Evolutionary conservation across 2,888 invertebrate genomes (phyloP).

Genomic region (Coelopa pilipes): DNA sequence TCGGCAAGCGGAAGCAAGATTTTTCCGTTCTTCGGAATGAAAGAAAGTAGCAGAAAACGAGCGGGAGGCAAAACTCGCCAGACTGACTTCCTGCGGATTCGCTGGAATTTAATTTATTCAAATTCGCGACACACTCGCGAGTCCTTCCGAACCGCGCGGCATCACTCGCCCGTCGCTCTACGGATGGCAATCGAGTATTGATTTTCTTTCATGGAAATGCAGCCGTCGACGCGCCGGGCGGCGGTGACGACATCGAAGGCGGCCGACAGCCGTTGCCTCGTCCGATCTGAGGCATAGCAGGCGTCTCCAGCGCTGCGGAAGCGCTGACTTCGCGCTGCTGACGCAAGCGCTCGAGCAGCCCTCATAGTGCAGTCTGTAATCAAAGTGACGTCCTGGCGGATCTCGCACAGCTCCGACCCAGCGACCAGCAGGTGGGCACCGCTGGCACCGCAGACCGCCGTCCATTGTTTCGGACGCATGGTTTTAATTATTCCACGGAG

Average conservation of each 20-base stretch:
- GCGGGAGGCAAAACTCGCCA: slow-evolving; percentile 43
- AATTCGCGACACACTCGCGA: slow-evolving; percentile 52
- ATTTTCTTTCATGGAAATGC: slow-evolving; percentile 18
- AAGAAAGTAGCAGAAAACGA: neutral
- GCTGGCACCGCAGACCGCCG: neutral
- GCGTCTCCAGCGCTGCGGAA: neutral
- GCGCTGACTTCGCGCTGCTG: neutral
- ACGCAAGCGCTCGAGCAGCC: slow-evolving; percentile 15
- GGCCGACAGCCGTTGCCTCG: neutral
- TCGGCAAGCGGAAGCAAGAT: no score
- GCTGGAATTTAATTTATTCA: slow-evolving; percentile 66
- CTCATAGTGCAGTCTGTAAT: slow-evolving; percentile 7
- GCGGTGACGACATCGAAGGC: neutral
- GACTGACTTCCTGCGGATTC: slow-evolving; percentile 66
- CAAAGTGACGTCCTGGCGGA: slow-evolving; percentile 4
- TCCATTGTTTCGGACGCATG: slow-evolving; percentile 2
- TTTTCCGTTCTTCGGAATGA: no score
- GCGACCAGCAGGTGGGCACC: slow-evolving; percentile 28
- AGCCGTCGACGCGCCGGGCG: neutral
- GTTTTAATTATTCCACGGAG: slow-evolving; percentile 13
- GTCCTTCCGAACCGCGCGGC: neutral
- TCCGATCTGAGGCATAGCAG: slow-evolving; percentile 12
- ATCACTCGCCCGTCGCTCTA: neutral
- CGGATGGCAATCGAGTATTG: slow-evolving; percentile 30
- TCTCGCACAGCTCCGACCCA: neutral